Base-by-base conservation (phyloP, 1,140 invertebrate species). In the Bacillus rossius region DNA sequence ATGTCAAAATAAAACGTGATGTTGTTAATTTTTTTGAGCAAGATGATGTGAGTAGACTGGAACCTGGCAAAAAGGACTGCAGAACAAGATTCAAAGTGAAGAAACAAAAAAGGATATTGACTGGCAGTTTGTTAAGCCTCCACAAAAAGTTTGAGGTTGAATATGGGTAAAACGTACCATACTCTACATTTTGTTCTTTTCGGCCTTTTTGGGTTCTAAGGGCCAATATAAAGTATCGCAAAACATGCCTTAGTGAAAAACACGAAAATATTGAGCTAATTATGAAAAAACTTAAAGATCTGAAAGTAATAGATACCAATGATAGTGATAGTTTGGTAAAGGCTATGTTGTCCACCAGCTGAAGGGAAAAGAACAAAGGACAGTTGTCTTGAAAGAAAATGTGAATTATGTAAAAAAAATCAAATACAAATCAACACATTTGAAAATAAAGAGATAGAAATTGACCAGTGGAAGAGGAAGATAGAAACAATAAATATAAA, bases 161-260 rank as follows among this genome's bases (percentile, higher is more conserved):
- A 63, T 57, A 34, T 56, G 13, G n/a, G 55, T 49, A 29, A 40
- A 29, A 60, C 19, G 16, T 56, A 29, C 52, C 45, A 26, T 61
- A 62, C 57, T 52, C 50, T n/a, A 40, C 23, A 7, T 61, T 68
- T 55, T 65, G 60, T 60, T 48, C 34, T 43, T 47, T 55, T 16
- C 40, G 59, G 38, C 62, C 64, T 8, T 65, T 65, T 55, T 65
- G 54, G 50, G 47, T 62, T n/a, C 20, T 62, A 20, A 14, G 45
- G 19, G 42, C 41, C 54, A 64, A 60, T 37, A 45, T 59, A n/a
- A 40, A 47, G 22, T 23, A 61, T 26, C 14, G 62, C 37, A 61
- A 64, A 13, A 64, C 62, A 29, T 65, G 64, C 56, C 37, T 50
- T 17, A 62, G 56, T 54, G 53, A 43, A 17, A 59, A 49, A 38